These are phyloP conservation scores for Gari tellinella DNA, from an alignment of 2,888 invertebrate genomes.

Conservation along the genomic window DNA sequence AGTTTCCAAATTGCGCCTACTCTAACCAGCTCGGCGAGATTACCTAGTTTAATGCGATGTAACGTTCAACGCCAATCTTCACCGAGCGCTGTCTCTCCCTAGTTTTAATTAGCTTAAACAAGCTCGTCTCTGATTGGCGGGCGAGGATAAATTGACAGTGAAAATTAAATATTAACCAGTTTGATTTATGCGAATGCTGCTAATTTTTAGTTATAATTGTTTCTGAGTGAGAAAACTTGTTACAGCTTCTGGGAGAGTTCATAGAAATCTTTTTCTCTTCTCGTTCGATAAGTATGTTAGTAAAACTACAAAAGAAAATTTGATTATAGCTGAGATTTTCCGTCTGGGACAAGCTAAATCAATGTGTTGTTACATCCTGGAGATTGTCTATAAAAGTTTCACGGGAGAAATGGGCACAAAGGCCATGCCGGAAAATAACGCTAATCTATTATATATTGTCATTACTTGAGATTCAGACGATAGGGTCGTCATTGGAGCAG, in stretches of 20 bases:
- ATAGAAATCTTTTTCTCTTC: not conserved
- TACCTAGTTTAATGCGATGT: not conserved
- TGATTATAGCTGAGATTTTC: too few relatives aligned
- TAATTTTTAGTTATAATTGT: constrained; percentile 46
- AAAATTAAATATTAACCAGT: constrained; percentile 57
- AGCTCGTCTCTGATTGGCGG: constrained; percentile 16
- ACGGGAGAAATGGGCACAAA: too few relatives aligned
- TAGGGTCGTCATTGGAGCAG: too few relatives aligned
- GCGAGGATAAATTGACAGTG: constrained; percentile 36
- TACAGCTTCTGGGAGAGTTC: constrained; percentile 10
- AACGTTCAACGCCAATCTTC: not conserved
- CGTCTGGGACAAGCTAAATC: too few relatives aligned
- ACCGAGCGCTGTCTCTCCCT: not conserved
- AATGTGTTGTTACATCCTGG: too few relatives aligned
- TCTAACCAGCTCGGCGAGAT: not conserved
- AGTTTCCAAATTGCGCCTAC: not conserved
- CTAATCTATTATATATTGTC: too few relatives aligned
- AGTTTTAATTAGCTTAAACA: constrained; percentile 21
- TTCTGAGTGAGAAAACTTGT: constrained; percentile 43
- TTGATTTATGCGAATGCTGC: constrained; percentile 56
- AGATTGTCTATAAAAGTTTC: too few relatives aligned
- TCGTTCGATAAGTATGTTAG: constrained; percentile 14
- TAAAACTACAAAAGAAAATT: too few relatives aligned
- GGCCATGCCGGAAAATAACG: too few relatives aligned
- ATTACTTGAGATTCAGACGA: too few relatives aligned